Evolutionary conservation across 2,888 invertebrate genomes (phyloP).

Genomic region (Leucoptera coffeella): DNA sequence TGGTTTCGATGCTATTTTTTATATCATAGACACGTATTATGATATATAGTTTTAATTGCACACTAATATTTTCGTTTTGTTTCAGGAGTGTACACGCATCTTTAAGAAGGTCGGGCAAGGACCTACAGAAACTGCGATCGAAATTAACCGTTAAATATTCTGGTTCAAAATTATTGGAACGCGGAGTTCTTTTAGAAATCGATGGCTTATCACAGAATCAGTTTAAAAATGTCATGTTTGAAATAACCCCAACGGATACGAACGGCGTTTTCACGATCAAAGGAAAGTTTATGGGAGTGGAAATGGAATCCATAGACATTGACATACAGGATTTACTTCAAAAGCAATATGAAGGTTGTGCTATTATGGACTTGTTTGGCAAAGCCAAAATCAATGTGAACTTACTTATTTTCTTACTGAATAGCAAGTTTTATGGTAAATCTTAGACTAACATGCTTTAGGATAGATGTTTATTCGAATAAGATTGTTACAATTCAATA

Average conservation of each 20-base stretch:
- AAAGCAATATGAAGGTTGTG: constrained; percentile 69
- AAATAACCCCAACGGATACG: constrained; percentile 60
- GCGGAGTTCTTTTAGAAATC: constrained; percentile 65
- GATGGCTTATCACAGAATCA: constrained; percentile 62
- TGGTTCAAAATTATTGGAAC: constrained; percentile 62
- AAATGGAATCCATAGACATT: constrained; percentile 66
- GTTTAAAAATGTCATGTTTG: constrained; percentile 70
- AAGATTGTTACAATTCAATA: no score
- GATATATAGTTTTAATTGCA: no score
- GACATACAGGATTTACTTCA: constrained; percentile 68
- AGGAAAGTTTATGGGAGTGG: constrained; percentile 72
- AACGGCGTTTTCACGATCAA: constrained; percentile 64
- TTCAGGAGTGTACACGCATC: constrained; percentile 52
- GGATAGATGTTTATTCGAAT: no score
- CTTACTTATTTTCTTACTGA: constrained; percentile 64
- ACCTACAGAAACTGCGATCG: constrained; percentile 50
- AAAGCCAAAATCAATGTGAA: constrained; percentile 74
- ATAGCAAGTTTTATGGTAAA: constrained; percentile 70
- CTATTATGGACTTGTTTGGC: constrained; percentile 73
- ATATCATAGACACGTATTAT: no score
- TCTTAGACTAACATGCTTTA: no score
- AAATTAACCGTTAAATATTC: constrained; percentile 60
- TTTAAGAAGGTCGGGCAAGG: constrained; percentile 36
- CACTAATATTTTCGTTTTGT: constrained; percentile 10
- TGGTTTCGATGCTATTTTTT: no score